Evolutionary conservation across 2,113 vertebrate genomes (phyloP), one percentile per base, ranked within the genome.

Genomic region (Aspiorhynchus laticeps): DNA sequence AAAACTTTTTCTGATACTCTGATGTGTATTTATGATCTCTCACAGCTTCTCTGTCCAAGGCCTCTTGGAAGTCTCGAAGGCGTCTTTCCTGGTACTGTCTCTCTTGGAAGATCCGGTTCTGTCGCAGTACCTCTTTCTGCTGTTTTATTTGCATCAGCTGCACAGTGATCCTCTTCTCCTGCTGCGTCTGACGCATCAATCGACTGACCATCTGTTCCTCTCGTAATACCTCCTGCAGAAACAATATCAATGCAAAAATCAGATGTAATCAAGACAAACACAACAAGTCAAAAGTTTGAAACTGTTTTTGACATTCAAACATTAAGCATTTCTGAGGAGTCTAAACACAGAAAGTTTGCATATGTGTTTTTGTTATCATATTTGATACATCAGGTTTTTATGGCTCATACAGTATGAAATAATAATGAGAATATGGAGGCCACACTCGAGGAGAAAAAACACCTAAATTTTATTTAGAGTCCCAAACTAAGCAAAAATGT

Each of bases 41-140:
- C 96, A 99, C 98, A 94, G 93, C 95, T 92, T 98, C 96, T 93
- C 94, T 95, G 78, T 98, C 94, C 90, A 98, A 95, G 79, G 96
- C 95, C 92, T 97, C 96, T 87, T 95, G 95, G 89, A 97, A 97
- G 84, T 98, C 97, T 85, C 91, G 95, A 65, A 95, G 94, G 24
- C 96, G 92, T 81, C 95, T 95, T 89, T 97, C 94, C 84, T 98
- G 95, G 91, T 95, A 95, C 59, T 99, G 97, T 48, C 94, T 96
- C 92, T 98, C 97, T 88, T 95, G 95, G 93, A 97, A 95, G 89
- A 97, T 93, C 38, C 97, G 95, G 92, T 98, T 99, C 88, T 97
- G 94, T 78, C 92, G 92, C 19, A 99, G 91, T 81, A 97, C 95
- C 65, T 98, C 97, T 88, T 99, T 99, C 85, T 98, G 96, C 61